A percentile compares a stretch with the other conserved stretches of the same genome.
Conservation (phyloP, 1,140 invertebrate genomes). For the Amphibalanus amphitrite region DNA sequence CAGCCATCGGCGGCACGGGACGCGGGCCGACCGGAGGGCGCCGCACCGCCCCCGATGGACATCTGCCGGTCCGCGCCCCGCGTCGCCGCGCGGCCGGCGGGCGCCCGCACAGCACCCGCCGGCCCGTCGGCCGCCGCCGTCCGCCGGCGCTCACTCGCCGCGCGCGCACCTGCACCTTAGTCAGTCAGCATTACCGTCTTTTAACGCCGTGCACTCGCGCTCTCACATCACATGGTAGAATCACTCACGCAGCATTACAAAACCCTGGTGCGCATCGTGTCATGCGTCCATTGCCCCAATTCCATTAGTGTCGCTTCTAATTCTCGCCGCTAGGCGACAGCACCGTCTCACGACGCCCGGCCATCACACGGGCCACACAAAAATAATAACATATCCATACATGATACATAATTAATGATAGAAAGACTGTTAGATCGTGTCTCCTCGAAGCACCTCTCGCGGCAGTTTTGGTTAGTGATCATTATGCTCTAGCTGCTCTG, state of each 20-base stretch:
- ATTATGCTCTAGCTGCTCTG: neutral
- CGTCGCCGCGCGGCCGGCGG: no score
- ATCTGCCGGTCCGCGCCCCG: neutral
- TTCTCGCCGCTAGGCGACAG: no score
- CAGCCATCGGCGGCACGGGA: neutral
- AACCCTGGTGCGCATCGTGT: neutral
- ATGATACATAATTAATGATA: conserved; percentile 2
- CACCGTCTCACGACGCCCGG: neutral
- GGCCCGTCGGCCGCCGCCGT: no score
- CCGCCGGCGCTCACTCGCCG: no score
- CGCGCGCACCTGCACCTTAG: neutral
- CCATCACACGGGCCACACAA: neutral
- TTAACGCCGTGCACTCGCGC: neutral
- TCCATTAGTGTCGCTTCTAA: neutral
- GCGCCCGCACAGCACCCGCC: neutral
- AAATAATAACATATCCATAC: neutral
- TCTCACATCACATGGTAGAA: no score
- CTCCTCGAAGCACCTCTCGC: neutral
- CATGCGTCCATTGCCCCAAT: neutral
- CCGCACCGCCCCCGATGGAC: neutral
- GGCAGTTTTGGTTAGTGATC: neutral
- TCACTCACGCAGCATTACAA: neutral
- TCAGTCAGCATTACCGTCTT: neutral
- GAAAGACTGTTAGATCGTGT: neutral
- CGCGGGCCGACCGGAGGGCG: no score